phyloP scores from a whole-genome alignment of 92 coral and sea anemone genomes.

The Phenganax marumi region DNA sequence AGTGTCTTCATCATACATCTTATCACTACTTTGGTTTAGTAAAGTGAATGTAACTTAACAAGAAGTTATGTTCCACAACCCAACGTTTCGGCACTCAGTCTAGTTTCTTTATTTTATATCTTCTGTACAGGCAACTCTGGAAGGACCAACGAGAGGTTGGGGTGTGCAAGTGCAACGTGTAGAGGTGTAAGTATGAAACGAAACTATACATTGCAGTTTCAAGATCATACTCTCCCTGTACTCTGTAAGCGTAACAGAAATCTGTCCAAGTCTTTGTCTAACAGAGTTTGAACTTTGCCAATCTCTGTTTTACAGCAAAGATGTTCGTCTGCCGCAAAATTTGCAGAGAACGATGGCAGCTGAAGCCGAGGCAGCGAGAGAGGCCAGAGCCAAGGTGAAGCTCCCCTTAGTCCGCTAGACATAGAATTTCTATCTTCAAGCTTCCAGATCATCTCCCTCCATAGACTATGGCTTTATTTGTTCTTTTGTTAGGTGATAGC shows the following conservation, averaged over 20 bases:
- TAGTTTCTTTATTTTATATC: background rate
- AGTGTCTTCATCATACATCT: background rate
- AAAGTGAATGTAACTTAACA: too few relatives aligned
- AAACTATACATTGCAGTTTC: background rate
- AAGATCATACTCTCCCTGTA: too few relatives aligned
- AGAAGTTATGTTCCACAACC: background rate
- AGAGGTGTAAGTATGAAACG: conserved; percentile 66
- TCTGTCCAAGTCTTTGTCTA: too few relatives aligned
- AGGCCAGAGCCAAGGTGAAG: conserved; percentile 81
- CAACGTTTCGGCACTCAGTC: background rate
- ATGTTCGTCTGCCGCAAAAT: conserved; percentile 82
- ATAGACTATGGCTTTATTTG: background rate
- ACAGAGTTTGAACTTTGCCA: background rate
- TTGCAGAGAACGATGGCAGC: conserved; percentile 94
- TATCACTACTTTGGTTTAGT: too few relatives aligned
- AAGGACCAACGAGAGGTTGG: conserved; percentile 78
- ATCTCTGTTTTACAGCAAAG: conserved; percentile 54
- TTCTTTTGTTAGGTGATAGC: conserved; percentile 26
- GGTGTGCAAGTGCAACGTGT: conserved; percentile 79
- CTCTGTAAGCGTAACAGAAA: too few relatives aligned
- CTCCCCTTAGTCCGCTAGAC: background rate
- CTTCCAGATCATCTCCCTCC: background rate
- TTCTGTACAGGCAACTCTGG: conserved; percentile 51
- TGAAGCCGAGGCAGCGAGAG: conserved; percentile 78
- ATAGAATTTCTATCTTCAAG: background rate